phyloP scores from a whole-genome alignment of 2,113 vertebrate genomes.

The Acanthisitta chloris region DNA sequence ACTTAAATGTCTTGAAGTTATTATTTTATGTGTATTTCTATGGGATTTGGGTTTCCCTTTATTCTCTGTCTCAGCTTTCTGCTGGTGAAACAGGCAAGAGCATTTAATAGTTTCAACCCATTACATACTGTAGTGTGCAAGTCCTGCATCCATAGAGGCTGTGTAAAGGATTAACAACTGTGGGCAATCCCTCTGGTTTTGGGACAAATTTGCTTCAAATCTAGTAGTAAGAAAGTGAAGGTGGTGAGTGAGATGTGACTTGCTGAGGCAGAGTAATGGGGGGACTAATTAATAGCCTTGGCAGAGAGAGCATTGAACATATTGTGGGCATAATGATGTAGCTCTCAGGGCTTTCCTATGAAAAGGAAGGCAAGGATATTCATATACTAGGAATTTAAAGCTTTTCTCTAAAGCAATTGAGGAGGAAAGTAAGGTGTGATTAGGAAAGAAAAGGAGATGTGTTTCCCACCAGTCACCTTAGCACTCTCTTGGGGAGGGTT shows the following conservation, averaged over 20 bases:
- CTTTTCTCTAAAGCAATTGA: neutral
- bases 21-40: neutral
- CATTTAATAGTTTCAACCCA: neutral
- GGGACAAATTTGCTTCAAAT: neutral
- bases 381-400: neutral
- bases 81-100: neutral
- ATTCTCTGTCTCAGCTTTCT: neutral
- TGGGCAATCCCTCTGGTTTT: neutral
- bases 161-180: neutral
- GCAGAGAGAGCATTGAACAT: neutral
- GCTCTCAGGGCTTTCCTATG: neutral
- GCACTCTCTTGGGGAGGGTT: neutral
- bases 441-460: neutral
- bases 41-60: neutral
- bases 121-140: neutral
- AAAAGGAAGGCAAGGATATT: neutral
- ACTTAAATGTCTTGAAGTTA: neutral
- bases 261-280: neutral
- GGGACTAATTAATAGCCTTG: neutral
- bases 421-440: neutral
- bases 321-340: rapidly evolving
- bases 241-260: neutral
- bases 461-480: neutral
- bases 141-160: rapidly evolving
- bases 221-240: neutral